Conservation (phyloP, 2,797 vertebrate genomes). For the Euthynnus affinis region DNA sequence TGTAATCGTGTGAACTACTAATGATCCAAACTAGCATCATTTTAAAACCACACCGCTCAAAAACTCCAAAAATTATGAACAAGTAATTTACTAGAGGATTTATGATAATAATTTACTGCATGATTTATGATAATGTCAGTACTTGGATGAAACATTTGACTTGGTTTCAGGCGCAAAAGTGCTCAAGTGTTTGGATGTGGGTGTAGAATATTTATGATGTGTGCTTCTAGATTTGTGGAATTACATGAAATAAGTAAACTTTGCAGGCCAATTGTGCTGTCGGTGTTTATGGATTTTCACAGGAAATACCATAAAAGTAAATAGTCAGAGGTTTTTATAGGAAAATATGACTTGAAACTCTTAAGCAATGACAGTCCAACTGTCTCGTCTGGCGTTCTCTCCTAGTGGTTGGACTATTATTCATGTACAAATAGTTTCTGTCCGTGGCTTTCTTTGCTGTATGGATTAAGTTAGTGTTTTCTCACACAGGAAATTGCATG, state of each 20-base stretch:
- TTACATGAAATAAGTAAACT: constrained; percentile 49
- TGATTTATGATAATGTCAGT: constrained; percentile 30
- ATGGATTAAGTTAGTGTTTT: constrained; percentile 75
- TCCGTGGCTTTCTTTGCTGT: constrained; percentile 41
- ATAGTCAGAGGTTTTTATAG: constrained; percentile 47
- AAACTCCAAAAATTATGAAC: not conserved
- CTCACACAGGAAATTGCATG: constrained; percentile 83
- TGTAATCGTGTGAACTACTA: not conserved
- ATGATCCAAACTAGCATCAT: not conserved
- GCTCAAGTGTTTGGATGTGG: constrained; percentile 19
- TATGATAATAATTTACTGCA: not conserved
- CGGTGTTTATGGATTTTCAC: constrained; percentile 66
- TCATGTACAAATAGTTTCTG: constrained; percentile 62
- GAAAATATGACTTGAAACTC: constrained; percentile 65
- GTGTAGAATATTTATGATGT: constrained; percentile 59
- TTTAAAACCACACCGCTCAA: not conserved
- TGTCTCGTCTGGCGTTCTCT: constrained; percentile 31
- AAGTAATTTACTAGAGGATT: constrained; percentile 5
- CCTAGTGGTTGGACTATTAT: constrained; percentile 40
- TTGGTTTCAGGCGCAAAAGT: constrained; percentile 6
- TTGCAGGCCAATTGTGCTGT: constrained; percentile 22
- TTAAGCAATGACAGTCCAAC: constrained; percentile 36
- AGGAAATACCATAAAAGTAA: constrained; percentile 56
- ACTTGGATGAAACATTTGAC: constrained; percentile 24
- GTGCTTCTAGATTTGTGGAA: constrained; percentile 55